Percentiles rank a stretch among this genome's conserved stretches.
phyloP scores from a whole-genome alignment of 2,797 vertebrate species.

The Xyrichtys novacula region DNA sequence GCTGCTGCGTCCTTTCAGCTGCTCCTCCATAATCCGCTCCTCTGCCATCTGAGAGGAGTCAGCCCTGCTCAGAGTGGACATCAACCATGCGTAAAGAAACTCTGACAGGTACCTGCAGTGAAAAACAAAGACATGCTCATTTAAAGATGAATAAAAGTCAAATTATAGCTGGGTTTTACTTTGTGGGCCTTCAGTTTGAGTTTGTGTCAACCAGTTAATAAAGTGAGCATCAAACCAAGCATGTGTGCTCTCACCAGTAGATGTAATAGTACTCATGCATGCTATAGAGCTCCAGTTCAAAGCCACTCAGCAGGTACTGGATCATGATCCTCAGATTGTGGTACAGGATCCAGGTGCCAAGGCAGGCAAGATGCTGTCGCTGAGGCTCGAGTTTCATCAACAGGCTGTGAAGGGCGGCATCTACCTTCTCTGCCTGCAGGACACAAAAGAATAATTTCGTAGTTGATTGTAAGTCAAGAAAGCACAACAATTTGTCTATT shows the following conservation, averaged over 20 bases:
- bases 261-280: constrained; percentile 99
- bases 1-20: constrained; percentile 96
- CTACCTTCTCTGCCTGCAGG: constrained; percentile 95
- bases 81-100: constrained; percentile 98
- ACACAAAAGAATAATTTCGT: not conserved
- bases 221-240: not conserved
- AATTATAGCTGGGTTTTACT: not conserved
- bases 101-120: constrained; percentile 94
- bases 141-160: not conserved
- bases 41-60: constrained; percentile 99
- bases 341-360: constrained; percentile 98
- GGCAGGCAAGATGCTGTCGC: constrained; percentile 95
- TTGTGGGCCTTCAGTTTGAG: not conserved
- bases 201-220: not conserved
- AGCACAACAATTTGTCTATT: too few relatives aligned
- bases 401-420: constrained; percentile 96
- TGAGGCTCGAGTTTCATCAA: constrained; percentile 98
- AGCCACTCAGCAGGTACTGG: constrained; percentile 98
- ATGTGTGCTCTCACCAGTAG: constrained; percentile 88
- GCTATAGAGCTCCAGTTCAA: constrained; percentile 98
- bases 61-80: constrained; percentile 97
- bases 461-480: not conserved
- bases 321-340: constrained; percentile 99
- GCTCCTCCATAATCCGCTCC: constrained; percentile 96
- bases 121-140: constrained; percentile 8